A percentile compares a stretch with the other conserved stretches of the same genome.
Evolutionary conservation across 2,113 vertebrate species (phyloP).

Genomic region (Vulpes ferrilata): DNA sequence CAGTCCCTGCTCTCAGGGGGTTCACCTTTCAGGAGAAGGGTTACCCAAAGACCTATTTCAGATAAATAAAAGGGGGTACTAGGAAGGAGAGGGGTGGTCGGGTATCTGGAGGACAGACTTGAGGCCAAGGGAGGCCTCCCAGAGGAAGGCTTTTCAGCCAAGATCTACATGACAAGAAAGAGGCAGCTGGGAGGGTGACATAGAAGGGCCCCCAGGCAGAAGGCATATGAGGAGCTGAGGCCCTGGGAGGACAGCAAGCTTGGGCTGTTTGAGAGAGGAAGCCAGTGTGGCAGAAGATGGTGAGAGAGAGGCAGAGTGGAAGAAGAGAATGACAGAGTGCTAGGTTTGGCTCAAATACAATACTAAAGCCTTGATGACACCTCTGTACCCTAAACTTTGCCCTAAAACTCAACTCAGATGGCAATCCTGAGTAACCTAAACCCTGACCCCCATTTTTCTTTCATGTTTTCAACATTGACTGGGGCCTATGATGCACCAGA

Average conservation of each 20-base stretch:
- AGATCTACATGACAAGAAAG: not conserved
- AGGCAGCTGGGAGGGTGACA: rapidly evolving
- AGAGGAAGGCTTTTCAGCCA: not conserved
- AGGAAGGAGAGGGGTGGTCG: not conserved
- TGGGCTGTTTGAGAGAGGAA: not conserved
- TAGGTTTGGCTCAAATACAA: no score
- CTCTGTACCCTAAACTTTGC: not conserved
- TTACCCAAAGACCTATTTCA: not conserved
- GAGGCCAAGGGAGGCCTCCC: not conserved
- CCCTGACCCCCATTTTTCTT: not conserved
- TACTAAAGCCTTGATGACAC: not conserved
- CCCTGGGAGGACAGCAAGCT: not conserved
- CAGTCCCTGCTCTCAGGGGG: not conserved
- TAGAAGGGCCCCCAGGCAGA: not conserved
- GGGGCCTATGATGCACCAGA: not conserved
- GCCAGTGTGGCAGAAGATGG: rapidly evolving
- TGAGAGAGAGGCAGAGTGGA: not conserved
- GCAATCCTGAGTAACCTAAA: not conserved
- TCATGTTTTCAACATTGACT: not conserved
- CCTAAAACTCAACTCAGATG: not conserved
- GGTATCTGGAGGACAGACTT: not conserved
- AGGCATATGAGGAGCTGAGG: not conserved
- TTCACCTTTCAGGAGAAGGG: not conserved
- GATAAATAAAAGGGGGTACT: not conserved
- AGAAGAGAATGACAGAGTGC: not conserved